Conservation (phyloP, 2,888 invertebrate species). For the Sipha maydis region DNA sequence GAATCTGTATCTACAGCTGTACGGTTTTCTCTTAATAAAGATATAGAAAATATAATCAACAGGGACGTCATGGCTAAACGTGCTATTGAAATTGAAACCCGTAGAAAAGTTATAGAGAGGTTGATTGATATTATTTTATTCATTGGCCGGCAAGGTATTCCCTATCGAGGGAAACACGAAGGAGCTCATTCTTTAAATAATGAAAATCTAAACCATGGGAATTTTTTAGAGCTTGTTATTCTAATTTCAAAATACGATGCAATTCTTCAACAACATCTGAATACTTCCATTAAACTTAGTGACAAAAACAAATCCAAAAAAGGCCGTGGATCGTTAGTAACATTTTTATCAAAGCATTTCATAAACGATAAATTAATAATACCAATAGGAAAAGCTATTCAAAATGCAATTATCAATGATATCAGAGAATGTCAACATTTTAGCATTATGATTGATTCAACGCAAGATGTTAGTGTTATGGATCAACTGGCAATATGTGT, state of each 20-base stretch:
- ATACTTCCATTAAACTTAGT: neutral
- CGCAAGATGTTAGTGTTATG: slow-evolving; percentile 62
- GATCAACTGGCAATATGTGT: slow-evolving; percentile 63
- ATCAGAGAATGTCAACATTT: slow-evolving; percentile 9
- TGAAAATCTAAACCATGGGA: slow-evolving; percentile 13
- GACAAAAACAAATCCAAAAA: slow-evolving; percentile 2
- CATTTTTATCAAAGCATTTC: slow-evolving; percentile 37
- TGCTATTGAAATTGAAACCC: neutral
- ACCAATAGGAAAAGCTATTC: neutral
- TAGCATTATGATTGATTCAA: slow-evolving; percentile 62
- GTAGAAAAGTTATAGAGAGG: slow-evolving; percentile 22
- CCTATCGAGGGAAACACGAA: slow-evolving; percentile 28
- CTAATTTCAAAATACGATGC: slow-evolving; percentile 18
- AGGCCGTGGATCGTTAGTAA: slow-evolving; percentile 16
- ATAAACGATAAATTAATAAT: slow-evolving; percentile 12
- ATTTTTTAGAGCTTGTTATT: slow-evolving; percentile 21
- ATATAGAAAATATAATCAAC: neutral
- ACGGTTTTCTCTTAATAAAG: neutral
- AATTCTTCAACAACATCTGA: slow-evolving; percentile 5
- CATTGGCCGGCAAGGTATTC: slow-evolving; percentile 10
- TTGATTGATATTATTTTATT: slow-evolving; percentile 27
- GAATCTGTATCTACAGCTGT: neutral
- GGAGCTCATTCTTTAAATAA: neutral
- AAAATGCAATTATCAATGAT: slow-evolving; percentile 2
- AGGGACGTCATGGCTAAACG: neutral